These are phyloP conservation scores for Lacanobia wlatinum DNA, from an alignment of 2,888 invertebrate genomes.

Conservation along the genomic window DNA sequence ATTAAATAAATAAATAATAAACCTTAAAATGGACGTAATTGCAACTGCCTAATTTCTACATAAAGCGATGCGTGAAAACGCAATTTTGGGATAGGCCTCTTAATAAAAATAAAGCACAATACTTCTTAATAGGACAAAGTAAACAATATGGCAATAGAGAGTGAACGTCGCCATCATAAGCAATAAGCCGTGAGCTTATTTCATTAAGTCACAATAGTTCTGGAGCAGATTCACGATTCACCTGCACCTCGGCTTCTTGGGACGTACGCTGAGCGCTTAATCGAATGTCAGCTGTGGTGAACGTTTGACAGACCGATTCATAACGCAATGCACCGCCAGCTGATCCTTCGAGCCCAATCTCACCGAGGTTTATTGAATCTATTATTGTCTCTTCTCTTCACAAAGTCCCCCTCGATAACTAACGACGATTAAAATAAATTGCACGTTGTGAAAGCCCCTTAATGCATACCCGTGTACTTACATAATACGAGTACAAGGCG, in stretches of 20 bases:
- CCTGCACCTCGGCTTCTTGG: constrained; percentile 15
- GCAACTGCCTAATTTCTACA: too few species aligned
- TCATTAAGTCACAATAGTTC: constrained; percentile 29
- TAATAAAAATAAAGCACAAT: not conserved
- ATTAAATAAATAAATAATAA: too few species aligned
- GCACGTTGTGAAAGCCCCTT: constrained; percentile 8
- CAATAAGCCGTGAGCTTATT: constrained; percentile 25
- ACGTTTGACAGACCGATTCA: constrained; percentile 48
- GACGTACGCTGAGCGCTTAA: constrained; percentile 43
- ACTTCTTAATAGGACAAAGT: not conserved
- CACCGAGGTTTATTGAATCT: constrained; percentile 32
- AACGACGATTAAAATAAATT: constrained; percentile 27
- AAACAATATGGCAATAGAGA: constrained; percentile 14
- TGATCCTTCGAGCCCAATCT: constrained; percentile 16
- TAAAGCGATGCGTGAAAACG: too few species aligned
- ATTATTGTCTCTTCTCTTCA: constrained; percentile 26
- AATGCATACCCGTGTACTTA: constrained; percentile 3
- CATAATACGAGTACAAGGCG: constrained; percentile 1
- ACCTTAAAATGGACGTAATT: too few species aligned
- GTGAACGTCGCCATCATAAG: constrained; percentile 9
- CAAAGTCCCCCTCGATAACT: not conserved
- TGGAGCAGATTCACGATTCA: constrained; percentile 32
- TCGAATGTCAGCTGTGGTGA: constrained; percentile 51
- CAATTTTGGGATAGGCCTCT: too few species aligned
- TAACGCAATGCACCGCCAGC: constrained; percentile 51